Conservation (phyloP, 2,888 invertebrate genomes). For the Epirrhoe tristata region DNA sequence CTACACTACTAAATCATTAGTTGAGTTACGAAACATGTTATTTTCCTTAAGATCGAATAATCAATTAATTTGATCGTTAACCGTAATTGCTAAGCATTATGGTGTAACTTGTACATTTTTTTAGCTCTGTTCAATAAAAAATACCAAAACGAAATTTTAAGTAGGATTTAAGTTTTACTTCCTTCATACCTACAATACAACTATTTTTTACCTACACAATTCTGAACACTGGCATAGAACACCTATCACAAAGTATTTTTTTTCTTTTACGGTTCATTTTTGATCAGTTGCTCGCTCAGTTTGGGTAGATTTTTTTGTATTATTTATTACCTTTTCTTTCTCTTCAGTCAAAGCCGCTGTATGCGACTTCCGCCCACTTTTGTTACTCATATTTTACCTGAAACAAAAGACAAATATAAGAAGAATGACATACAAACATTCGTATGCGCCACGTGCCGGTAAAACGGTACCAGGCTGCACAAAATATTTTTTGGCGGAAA, state of each 20-base stretch:
- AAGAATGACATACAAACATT: background rate
- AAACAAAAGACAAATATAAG: conserved; percentile 43
- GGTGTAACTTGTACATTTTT: background rate
- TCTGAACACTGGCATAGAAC: no score
- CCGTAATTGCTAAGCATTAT: background rate
- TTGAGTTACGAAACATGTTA: background rate
- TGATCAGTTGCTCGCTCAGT: no score
- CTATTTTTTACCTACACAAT: no score
- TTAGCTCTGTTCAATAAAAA: no score
- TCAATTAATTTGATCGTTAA: background rate
- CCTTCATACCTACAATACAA: no score
- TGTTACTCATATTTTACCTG: conserved; percentile 79
- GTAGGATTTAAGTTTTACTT: no score
- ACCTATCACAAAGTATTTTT: no score
- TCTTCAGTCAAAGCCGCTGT: conserved; percentile 63
- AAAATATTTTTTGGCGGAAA: no score
- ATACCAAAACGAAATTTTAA: no score
- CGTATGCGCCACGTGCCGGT: background rate
- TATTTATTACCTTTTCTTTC: conserved; percentile 74
- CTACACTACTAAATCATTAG: background rate
- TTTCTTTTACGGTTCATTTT: no score
- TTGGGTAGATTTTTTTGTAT: background rate
- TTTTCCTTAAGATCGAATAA: background rate
- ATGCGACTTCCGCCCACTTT: conserved; percentile 66
- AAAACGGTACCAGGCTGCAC: no score